Evolutionary conservation across 2,888 invertebrate species (phyloP), one percentile per base, ranked within the genome.

Genomic region (Trachelus iudaicus): DNA sequence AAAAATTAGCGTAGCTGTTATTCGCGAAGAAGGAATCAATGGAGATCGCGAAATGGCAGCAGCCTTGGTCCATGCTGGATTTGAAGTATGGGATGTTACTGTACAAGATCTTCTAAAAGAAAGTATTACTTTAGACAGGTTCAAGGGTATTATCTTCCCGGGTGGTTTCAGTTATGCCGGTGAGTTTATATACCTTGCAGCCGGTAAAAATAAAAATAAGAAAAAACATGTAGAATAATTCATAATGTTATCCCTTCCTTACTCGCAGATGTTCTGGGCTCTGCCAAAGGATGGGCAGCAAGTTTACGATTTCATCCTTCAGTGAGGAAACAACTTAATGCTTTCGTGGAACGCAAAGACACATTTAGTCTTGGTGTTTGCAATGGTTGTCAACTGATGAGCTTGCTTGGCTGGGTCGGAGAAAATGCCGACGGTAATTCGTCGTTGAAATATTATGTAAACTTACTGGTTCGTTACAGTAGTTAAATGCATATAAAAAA

Each of bases 101-200:
- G 98, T 98, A 97, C 96, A 97, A 86, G 98, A 98, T 93, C 93
- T 98, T 79, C 92, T 97, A 73, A 93, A 93, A 80, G 94, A 94
- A 68, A 94, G 93, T 86, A 93, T 96, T 2, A 95, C 94, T 3
- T 92, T 98, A 68, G 96, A 97, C 80, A 92, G 93, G 34, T 99
- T 98, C 92, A 94, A 95, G 83, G 99, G 99, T 1, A 89, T 99
- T 23, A 95, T 98, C 75, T 99, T 99, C 91, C 99, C 99, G 0
- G 99, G 98, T 73, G 99, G 99, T n/a, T 99, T 99, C 92, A 99
- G 98, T 92, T 99, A 98, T 92, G 99, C 98, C 73, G 98, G 98
- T 96, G 91, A 87, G 81, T 82, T 33, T 30, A 68, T 37, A 71
- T 71, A 34, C 4, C 37, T 12, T 34, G 9, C 78, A 23, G 56